Conservation (phyloP, 2,113 vertebrate species). For the Poeciliopsis turrubarensis region DNA sequence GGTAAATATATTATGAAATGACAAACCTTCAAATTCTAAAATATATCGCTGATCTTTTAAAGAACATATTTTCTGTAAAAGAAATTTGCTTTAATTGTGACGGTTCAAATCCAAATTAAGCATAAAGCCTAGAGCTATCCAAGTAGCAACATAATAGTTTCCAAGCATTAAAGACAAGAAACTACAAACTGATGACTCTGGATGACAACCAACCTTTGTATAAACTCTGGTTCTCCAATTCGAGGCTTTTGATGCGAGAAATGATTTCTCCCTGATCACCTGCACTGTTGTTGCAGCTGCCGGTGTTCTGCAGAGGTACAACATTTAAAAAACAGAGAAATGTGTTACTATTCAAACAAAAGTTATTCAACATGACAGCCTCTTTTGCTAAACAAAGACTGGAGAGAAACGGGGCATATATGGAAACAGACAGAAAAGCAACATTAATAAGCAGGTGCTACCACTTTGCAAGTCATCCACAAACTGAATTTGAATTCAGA, state of each 20-base stretch:
- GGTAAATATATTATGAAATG: too few species aligned
- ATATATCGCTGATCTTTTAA: too few species aligned
- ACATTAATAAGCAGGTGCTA: not conserved
- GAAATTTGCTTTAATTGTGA: not conserved
- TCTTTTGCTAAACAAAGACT: not conserved
- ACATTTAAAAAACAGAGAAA: not conserved
- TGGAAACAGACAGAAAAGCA: not conserved
- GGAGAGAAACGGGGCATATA: not conserved
- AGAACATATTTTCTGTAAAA: not conserved
- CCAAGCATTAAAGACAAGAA: not conserved
- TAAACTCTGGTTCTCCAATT: slow-evolving; percentile 91
- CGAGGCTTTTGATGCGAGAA: slow-evolving; percentile 85
- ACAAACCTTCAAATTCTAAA: too few species aligned
- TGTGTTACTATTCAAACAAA: not conserved
- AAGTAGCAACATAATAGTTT: not conserved
- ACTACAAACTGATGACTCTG: not conserved
- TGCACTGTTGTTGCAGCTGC: slow-evolving; percentile 30
- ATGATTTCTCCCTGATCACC: slow-evolving; percentile 87
- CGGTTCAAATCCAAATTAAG: not conserved
- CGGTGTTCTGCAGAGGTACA: slow-evolving; percentile 43
- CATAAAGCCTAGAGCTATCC: not conserved
- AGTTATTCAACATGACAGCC: slow-evolving; percentile 15
- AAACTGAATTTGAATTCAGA: not conserved
- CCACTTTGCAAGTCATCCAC: not conserved
- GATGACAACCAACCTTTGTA: slow-evolving; percentile 78